Evolutionary conservation across 2,797 vertebrate genomes (phyloP), one percentile per base, ranked within the genome.

Genomic region (Anabacerthia variegaticeps): DNA sequence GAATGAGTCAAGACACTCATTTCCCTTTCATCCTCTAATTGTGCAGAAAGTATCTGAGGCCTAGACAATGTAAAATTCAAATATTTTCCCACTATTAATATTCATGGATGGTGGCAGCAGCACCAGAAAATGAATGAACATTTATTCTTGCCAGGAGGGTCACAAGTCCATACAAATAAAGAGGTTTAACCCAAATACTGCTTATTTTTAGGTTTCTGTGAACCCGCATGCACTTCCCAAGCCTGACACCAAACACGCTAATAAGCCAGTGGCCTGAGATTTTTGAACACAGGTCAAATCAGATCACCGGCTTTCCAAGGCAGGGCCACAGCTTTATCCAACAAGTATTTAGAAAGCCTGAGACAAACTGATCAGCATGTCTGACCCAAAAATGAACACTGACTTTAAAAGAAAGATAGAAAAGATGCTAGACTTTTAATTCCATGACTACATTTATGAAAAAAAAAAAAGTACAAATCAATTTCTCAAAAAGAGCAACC

Each of bases 191-290:
- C 62, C 85, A 84, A 93, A 90, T 92, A 66, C 76, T 69, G 66
- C 74, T 93, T 94, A 95, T 96, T 95, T 96, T 96, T 95, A 97
- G 92, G 52, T 76, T 94, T 92, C 89, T 79, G 63, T 95, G 85
- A 96, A 96, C 94, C 49, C 76, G 54, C 18, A 44, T 92, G 88
- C 89, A 89, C 91, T 92, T 71, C 37, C 48, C 91, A 78, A 85
- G 88, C 76, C 74, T 84, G 30, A 62, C 2, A 8, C 1, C 78
- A 78, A 88, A 76, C 39, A 86, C 1, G 1, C 8, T 69, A 68
- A 44, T 85, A 92, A 93, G 92, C 55, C 92, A 71, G 32, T 8
- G 32, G 58, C 83, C 66, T 84, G 66, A 73, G 85, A 73, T 36
- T 91, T 94, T 54, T 90, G 52, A 96, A 14, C 43, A 55, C 52